Evolutionary conservation across 35 echinoderm and acorn worm genomes (phyloP), one percentile per base, ranked within the genome.

Genomic region (Apostichopus parvimensis): DNA sequence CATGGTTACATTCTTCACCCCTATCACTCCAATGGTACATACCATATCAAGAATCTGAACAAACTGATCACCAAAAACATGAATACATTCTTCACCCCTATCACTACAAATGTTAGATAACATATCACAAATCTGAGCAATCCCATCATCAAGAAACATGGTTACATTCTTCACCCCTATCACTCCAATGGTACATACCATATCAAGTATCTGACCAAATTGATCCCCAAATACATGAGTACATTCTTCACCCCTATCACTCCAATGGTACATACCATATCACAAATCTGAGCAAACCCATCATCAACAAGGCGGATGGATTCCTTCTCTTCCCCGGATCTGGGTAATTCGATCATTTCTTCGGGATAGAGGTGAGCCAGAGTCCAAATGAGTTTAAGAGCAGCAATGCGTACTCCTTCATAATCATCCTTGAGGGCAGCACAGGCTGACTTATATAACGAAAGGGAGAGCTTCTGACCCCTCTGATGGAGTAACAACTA

Each of bases 61-160:
- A 93, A 98, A 94, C 4, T 91, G 91, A 83, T 98, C 97, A 93
- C 94, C 97, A 3, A 98, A 91, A 53, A 98, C 88, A 45, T 94
- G 84, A 6, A 94, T 87, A 3, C 73, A 86, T 91, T 91, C 72
- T 56, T 79, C 66, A 60, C 95, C 94, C 56, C 9, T 82, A 54
- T 87, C 58, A 66, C 26, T 26, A 2, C 11, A 14, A 14, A 8
- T 45, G 26, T 10, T 66, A 87, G 21, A 22, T 89, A 98, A 94
- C 94, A 95, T 96, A 22, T 98, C 82, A 79, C 94, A 96, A 79
- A 98, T 98, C 77, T 98, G 95, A 78, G 97, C 95, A 93, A 98
- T 96, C 4, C 94, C 93, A 83, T 96, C 97, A 93, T 96, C 97
- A 3, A 96, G 26, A 91, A 53, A 98, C 88, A 45, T 94, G 84